Percentiles rank a stretch among this genome's conserved stretches.
These are phyloP conservation scores for Nycticebus coucang DNA, from an alignment of 2,113 vertebrate species.

Conservation along the genomic window DNA sequence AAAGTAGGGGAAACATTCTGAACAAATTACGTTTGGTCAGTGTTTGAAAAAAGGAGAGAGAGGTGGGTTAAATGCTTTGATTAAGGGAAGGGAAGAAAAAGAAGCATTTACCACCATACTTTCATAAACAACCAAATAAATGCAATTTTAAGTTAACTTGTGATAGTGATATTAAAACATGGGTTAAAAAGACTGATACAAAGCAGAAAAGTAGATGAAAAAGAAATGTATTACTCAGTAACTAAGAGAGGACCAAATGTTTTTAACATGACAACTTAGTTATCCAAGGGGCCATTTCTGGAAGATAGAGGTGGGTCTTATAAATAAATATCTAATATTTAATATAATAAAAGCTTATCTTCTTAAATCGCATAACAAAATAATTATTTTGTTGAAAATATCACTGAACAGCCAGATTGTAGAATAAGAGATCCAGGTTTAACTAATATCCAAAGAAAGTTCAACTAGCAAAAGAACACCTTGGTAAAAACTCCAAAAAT, in stretches of 20 bases:
- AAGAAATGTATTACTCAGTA: neutral
- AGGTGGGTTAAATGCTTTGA: neutral
- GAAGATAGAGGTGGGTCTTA: neutral
- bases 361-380: neutral
- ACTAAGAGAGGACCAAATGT: neutral
- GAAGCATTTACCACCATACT: neutral
- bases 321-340: conserved; percentile 6
- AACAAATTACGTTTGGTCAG: neutral
- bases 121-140: conserved; percentile 32
- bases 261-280: neutral
- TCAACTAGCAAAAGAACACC: neutral
- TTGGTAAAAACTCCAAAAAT: neutral
- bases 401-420: neutral
- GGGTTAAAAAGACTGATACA: neutral
- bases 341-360: neutral
- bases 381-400: neutral
- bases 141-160: conserved; percentile 16
- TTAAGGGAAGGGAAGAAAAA: neutral
- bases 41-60: neutral
- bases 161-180: neutral
- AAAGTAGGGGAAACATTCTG: neutral
- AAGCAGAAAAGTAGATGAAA: neutral
- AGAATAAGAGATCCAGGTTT: neutral
- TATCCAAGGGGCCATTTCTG: neutral
- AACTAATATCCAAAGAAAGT: neutral